Evolutionary conservation across 2,888 invertebrate species (phyloP).

Genomic region (Belgica antarctica): DNA sequence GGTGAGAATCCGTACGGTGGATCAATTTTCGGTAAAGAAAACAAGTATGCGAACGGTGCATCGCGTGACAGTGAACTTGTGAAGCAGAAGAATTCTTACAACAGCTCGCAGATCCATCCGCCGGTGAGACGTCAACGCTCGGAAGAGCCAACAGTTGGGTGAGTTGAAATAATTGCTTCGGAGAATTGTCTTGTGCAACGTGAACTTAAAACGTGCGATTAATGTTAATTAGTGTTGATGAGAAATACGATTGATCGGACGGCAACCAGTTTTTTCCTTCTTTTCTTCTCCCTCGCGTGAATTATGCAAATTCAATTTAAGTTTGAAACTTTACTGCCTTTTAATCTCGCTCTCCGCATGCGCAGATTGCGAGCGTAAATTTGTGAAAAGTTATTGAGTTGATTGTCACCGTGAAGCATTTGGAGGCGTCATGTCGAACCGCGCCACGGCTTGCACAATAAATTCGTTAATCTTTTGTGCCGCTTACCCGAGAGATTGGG

Average conservation of each 20-base stretch:
- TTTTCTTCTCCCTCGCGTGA: neutral
- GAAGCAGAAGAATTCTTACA: slow-evolving; percentile 40
- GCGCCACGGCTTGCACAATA: neutral
- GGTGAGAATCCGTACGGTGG: slow-evolving; percentile 84
- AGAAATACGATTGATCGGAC: neutral
- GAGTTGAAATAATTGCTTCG: neutral
- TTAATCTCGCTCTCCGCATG: no score
- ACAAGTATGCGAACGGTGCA: slow-evolving; percentile 61
- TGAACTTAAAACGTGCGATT: neutral
- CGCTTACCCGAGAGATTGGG: neutral
- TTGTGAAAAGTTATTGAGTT: neutral
- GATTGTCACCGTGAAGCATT: neutral
- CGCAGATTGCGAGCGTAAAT: slow-evolving; percentile 1
- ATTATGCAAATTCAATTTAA: slow-evolving; percentile 1
- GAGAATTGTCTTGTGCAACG: neutral
- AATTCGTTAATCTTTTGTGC: neutral
- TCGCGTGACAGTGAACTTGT: slow-evolving; percentile 44
- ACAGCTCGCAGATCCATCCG: slow-evolving; percentile 10
- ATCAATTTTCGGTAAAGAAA: slow-evolving; percentile 76
- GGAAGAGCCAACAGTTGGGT: slow-evolving; percentile 39
- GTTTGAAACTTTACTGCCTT: slow-evolving; percentile 1
- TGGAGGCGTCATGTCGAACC: neutral
- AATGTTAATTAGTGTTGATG: neutral
- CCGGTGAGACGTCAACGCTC: slow-evolving; percentile 28
- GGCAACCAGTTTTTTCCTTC: slow-evolving; percentile 6